A percentile compares a stretch with the other conserved stretches of the same genome.
Evolutionary conservation across 2,113 vertebrate genomes (phyloP).

Genomic region (Tetrax tetrax): DNA sequence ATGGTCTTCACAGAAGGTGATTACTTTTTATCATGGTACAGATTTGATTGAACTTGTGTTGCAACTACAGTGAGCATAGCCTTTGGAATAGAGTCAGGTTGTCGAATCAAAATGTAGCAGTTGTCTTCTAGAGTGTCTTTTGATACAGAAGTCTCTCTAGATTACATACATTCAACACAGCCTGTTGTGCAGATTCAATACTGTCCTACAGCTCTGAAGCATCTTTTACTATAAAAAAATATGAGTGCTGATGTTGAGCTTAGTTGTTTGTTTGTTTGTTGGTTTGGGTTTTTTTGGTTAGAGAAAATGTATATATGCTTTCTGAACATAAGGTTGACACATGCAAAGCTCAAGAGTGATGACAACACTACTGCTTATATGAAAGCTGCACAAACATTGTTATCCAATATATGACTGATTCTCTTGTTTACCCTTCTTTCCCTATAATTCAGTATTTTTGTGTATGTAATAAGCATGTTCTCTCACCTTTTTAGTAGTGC

Average conservation of each 20-base stretch:
- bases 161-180: neutral
- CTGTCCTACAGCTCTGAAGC: neutral
- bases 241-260: neutral
- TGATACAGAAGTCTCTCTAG: neutral
- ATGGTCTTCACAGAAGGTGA: slow-evolving; percentile 66
- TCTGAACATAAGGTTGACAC: neutral
- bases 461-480: neutral
- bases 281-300: neutral
- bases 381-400: neutral
- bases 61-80: neutral
- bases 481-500: neutral
- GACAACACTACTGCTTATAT: neutral
- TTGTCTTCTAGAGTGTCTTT: neutral
- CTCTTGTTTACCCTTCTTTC: neutral
- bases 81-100: neutral
- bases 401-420: neutral
- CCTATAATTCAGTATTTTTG: neutral
- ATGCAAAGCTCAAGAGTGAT: neutral
- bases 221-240: neutral
- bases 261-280: neutral
- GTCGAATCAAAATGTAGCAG: neutral
- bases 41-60: slow-evolving; percentile 56
- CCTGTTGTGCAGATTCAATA: neutral
- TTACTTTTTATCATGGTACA: slow-evolving; percentile 60
- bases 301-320: neutral